A percentile compares a stretch with the other conserved stretches of the same genome.
These are phyloP conservation scores for Diuraphis noxia DNA, from an alignment of 1,140 invertebrate genomes.

Conservation along the genomic window DNA sequence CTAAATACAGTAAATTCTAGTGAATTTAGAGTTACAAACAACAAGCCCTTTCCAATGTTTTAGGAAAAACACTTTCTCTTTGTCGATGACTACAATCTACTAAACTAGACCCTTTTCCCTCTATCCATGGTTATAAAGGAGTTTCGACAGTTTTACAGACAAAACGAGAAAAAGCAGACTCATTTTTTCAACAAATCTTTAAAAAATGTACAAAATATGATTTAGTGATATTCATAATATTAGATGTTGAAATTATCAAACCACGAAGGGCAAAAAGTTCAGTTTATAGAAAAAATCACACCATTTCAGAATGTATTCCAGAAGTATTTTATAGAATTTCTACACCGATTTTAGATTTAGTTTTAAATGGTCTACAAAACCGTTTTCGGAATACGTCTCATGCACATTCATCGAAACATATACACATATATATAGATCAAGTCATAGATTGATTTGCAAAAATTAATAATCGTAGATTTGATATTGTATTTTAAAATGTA, in stretches of 20 bases:
- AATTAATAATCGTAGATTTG: no score
- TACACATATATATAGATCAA: no score
- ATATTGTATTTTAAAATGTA: no score
- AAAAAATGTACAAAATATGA: constrained; percentile 5
- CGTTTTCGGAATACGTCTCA: neutral
- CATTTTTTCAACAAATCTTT: constrained; percentile 14
- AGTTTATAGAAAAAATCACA: neutral
- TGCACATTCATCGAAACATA: no score
- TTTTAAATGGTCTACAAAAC: neutral
- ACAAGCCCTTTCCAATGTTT: neutral
- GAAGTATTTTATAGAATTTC: constrained; percentile 17
- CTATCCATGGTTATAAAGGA: neutral
- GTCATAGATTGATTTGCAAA: no score
- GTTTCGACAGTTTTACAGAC: neutral
- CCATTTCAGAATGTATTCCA: neutral
- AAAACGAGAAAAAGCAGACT: neutral
- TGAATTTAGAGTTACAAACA: constrained; percentile 1
- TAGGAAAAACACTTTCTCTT: neutral
- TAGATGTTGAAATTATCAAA: neutral
- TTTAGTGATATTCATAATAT: neutral
- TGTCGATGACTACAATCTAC: neutral
- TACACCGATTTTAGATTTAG: neutral
- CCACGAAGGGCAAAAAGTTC: neutral
- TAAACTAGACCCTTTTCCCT: neutral
- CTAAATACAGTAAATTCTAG: neutral